phyloP scores from a whole-genome alignment of 2,797 vertebrate species.

The Podargus strigoides region DNA sequence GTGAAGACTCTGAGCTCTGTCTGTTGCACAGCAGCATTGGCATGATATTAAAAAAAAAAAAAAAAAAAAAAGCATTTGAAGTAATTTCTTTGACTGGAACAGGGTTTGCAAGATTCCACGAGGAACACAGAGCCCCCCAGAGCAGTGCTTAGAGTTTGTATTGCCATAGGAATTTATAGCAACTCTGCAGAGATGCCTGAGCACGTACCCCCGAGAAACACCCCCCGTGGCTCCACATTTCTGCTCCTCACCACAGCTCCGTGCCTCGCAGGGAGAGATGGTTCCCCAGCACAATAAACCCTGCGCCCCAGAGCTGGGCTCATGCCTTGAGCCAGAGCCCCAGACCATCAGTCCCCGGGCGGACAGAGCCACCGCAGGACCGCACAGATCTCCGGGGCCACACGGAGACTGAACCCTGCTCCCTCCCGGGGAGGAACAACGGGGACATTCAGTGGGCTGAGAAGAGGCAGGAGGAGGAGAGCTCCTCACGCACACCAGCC shows the following conservation, averaged over 20 bases:
- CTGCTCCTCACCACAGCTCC: rapidly evolving
- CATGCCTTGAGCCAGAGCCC: background rate
- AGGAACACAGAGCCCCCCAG: background rate
- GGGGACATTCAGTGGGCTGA: background rate
- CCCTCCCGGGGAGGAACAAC: background rate
- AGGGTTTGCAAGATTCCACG: background rate
- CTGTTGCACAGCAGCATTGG: background rate
- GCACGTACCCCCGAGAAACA: rapidly evolving
- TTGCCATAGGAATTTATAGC: rapidly evolving
- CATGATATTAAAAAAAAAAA: no score
- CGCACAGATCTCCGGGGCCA: background rate
- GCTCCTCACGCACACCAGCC: background rate
- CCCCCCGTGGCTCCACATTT: rapidly evolving
- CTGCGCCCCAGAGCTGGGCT: background rate
- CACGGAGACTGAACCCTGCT: background rate
- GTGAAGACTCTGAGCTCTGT: background rate
- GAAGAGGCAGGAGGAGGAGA: background rate
- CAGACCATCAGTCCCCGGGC: background rate
- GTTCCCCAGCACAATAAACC: rapidly evolving
- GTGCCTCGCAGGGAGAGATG: background rate
- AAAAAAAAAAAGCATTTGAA: background rate
- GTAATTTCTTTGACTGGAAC: background rate
- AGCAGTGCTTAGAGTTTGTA: rapidly evolving
- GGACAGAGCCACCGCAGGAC: rapidly evolving
- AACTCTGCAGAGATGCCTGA: background rate